phyloP scores from a whole-genome alignment of 2,797 vertebrate genomes.

The Liasis olivaceus region DNA sequence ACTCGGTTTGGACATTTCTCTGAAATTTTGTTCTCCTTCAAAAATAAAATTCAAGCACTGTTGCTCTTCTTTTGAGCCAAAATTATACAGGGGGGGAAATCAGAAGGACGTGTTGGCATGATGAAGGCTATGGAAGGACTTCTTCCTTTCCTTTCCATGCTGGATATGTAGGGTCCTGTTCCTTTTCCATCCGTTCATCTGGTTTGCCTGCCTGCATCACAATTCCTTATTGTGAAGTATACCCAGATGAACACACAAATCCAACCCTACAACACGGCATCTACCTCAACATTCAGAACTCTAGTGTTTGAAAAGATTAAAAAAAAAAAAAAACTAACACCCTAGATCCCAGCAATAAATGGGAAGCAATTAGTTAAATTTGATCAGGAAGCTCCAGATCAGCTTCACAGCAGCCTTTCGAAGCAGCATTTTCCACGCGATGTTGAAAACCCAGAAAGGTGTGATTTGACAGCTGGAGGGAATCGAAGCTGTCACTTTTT shows the following conservation, averaged over 20 bases:
- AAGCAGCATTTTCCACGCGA: constrained; percentile 22
- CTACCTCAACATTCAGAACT: not conserved
- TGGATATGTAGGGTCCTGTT: too few relatives aligned
- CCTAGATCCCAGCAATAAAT: not conserved
- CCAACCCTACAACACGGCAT: too few relatives aligned
- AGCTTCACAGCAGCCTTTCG: constrained; percentile 36
- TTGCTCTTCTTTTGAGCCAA: too few relatives aligned
- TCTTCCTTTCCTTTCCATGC: too few relatives aligned
- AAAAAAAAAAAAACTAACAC: not conserved
- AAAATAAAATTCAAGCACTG: too few relatives aligned
- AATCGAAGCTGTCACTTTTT: constrained; percentile 15
- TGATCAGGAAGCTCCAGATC: constrained; percentile 42
- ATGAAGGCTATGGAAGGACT: too few relatives aligned
- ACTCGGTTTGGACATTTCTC: too few relatives aligned
- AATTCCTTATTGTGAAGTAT: not conserved
- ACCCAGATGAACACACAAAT: not conserved
- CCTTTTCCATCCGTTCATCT: not conserved
- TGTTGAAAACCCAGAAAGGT: constrained; percentile 11
- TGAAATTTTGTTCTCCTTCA: too few relatives aligned
- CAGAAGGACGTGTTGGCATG: too few relatives aligned
- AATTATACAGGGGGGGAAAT: too few relatives aligned
- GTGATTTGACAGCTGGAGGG: not conserved
- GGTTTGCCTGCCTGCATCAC: not conserved
- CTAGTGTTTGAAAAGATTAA: not conserved
- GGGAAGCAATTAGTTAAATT: constrained; percentile 38